phyloP scores from a whole-genome alignment of 1,140 invertebrate genomes.

The Chelonus insularis region DNA sequence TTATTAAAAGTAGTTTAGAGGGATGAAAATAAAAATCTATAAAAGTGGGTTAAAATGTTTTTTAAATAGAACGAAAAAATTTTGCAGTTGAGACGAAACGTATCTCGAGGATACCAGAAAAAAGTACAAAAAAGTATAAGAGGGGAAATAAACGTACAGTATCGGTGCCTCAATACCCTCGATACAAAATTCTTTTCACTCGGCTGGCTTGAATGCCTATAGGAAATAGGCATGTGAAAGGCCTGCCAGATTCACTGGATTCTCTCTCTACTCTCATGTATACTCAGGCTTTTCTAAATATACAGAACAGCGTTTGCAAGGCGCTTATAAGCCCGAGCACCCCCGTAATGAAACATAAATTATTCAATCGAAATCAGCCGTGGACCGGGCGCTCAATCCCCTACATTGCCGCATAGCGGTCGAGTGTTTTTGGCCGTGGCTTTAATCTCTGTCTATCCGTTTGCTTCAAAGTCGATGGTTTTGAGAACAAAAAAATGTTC shows the following conservation, averaged over 20 bases:
- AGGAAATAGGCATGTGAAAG: slow-evolving; percentile 58
- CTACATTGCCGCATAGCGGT: not conserved
- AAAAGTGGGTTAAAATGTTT: not conserved
- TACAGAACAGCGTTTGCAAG: slow-evolving; percentile 55
- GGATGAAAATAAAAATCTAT: too few relatives aligned
- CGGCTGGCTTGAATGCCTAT: slow-evolving; percentile 50
- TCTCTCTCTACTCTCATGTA: slow-evolving; percentile 34
- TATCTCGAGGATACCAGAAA: not conserved
- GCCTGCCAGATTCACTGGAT: slow-evolving; percentile 39
- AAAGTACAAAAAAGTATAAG: not conserved
- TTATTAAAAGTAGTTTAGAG: too few relatives aligned
- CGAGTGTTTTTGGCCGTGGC: slow-evolving; percentile 7
- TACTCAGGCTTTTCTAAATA: slow-evolving; percentile 52
- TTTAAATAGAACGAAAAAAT: not conserved
- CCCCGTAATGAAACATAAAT: slow-evolving; percentile 60
- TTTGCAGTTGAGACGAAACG: not conserved
- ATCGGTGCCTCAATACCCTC: slow-evolving; percentile 58
- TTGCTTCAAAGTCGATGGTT: slow-evolving; percentile 2
- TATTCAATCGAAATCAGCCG: slow-evolving; percentile 61
- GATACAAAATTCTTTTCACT: slow-evolving; percentile 62
- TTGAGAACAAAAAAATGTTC: not conserved
- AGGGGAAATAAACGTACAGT: slow-evolving; percentile 28
- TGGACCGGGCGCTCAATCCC: slow-evolving; percentile 19
- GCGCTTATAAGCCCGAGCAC: slow-evolving; percentile 53
- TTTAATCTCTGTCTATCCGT: slow-evolving; percentile 3